Conservation (phyloP, 2,888 invertebrate genomes). For the Amphipyra tragopoginis region DNA sequence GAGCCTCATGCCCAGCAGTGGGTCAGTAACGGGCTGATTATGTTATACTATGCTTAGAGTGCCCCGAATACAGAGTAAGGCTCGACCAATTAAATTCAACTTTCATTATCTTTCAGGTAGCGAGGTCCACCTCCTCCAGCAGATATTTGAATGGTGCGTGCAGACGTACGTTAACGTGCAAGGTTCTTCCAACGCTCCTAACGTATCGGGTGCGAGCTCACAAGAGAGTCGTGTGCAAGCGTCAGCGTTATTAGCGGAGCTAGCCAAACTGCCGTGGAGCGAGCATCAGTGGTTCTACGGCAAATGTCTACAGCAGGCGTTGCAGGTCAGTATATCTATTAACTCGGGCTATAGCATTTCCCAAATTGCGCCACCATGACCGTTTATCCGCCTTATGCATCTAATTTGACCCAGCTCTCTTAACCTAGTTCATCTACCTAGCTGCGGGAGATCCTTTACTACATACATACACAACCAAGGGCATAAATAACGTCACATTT, state of each 20-base stretch:
- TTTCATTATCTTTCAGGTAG: conserved; percentile 57
- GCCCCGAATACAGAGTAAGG: too few species aligned
- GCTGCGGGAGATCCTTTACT: too few species aligned
- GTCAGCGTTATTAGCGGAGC: conserved; percentile 64
- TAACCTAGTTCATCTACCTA: too few species aligned
- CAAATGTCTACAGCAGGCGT: conserved; percentile 60
- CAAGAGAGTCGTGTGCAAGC: conserved; percentile 67
- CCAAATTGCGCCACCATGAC: too few species aligned
- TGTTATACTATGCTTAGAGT: too few species aligned
- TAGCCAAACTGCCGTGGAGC: conserved; percentile 73
- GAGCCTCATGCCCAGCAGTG: too few species aligned
- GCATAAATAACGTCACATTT: too few species aligned
- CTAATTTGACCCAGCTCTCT: too few species aligned
- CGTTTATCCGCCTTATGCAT: too few species aligned
- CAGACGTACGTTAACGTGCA: conserved; percentile 56
- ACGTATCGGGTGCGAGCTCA: conserved; percentile 7
- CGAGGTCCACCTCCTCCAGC: conserved; percentile 68
- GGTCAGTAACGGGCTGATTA: too few species aligned
- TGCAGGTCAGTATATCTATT: conserved; percentile 65
- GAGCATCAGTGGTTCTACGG: conserved; percentile 74
- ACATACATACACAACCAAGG: too few species aligned
- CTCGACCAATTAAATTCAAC: too few species aligned
- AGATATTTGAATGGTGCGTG: conserved; percentile 74
- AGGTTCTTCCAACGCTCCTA: conserved; percentile 2
- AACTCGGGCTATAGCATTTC: neutral